Conservation (phyloP, 2,888 invertebrate species). For the Masnerella sp. region DNA sequence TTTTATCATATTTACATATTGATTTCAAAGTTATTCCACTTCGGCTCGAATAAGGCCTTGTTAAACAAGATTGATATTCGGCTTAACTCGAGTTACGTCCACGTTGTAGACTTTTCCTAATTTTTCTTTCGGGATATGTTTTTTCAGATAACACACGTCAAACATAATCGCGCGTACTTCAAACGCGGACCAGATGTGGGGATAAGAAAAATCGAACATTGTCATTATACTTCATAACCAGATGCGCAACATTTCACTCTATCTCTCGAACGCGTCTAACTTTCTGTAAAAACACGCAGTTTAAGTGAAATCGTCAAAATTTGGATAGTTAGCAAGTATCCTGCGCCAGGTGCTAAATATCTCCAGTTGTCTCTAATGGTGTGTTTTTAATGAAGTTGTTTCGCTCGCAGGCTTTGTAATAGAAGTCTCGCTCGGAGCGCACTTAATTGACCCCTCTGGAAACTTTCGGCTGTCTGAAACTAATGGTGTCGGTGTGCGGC, state of each 20-base stretch:
- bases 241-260: constrained; percentile 22
- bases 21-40: no score
- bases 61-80: constrained; percentile 7
- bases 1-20: no score
- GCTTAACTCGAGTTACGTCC: neutral
- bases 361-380: constrained; percentile 48
- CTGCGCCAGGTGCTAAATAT: constrained; percentile 52
- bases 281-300: no score
- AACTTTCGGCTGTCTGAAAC: constrained; percentile 42
- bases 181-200: constrained; percentile 27
- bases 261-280: no score
- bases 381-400: constrained; percentile 61
- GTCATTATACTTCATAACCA: constrained; percentile 19
- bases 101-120: constrained; percentile 5
- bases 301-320: constrained; percentile 33
- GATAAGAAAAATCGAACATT: constrained; percentile 11
- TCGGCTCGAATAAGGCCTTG: neutral
- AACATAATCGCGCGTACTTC: constrained; percentile 16
- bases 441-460: constrained; percentile 56
- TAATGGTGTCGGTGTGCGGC: constrained; percentile 44
- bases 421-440: constrained; percentile 39
- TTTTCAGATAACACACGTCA: constrained; percentile 27
- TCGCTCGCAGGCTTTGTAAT: constrained; percentile 40
- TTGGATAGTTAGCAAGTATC: constrained; percentile 24
- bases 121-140: constrained; percentile 29